A percentile compares a stretch with the other conserved stretches of the same genome.
Evolutionary conservation across 1,140 invertebrate species (phyloP).

Genomic region (Aradophagus sp.): DNA sequence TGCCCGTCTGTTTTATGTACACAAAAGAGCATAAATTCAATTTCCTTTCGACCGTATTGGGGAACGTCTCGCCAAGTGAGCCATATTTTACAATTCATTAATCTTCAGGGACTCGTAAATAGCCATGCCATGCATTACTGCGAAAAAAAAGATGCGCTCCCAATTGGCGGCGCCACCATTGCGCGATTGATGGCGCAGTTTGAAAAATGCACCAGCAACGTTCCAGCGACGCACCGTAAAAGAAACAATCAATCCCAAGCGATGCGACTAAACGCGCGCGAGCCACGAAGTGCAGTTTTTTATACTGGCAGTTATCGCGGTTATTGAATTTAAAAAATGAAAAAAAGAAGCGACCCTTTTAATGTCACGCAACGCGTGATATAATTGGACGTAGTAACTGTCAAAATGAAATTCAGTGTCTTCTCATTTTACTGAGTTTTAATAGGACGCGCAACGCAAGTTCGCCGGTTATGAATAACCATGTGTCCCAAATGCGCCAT

Average conservation of each 20-base stretch:
- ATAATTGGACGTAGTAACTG: slow-evolving; percentile 33
- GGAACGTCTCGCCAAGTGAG: slow-evolving; percentile 2
- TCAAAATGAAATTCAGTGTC: slow-evolving; percentile 51
- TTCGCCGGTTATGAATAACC: slow-evolving; percentile 57
- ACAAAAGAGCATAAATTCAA: slow-evolving; percentile 21
- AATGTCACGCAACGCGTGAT: slow-evolving; percentile 16
- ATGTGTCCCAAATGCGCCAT: slow-evolving; percentile 56
- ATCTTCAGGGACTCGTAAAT: slow-evolving; percentile 33
- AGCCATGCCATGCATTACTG: slow-evolving; percentile 15
- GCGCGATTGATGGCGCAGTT: slow-evolving; percentile 1
- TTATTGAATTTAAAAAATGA: slow-evolving; percentile 36
- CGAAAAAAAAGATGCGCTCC: slow-evolving; percentile 12
- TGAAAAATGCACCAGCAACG: slow-evolving; percentile 29
- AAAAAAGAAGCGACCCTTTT: too few species aligned
- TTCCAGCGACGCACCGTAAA: too few species aligned
- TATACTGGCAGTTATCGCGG: slow-evolving; percentile 25
- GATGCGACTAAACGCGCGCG: too few species aligned
- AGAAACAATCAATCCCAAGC: too few species aligned
- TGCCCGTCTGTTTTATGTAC: too few species aligned
- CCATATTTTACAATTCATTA: slow-evolving; percentile 30
- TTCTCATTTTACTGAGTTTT: slow-evolving; percentile 55
- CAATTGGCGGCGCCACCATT: too few species aligned
- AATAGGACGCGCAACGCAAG: slow-evolving; percentile 40
- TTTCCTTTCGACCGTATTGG: slow-evolving; percentile 9
- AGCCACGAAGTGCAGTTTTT: slow-evolving; percentile 16